A percentile compares a stretch with the other conserved stretches of the same genome.
These are phyloP conservation scores for Dicranocentrus wangi DNA, from an alignment of 2,888 invertebrate genomes.

Conservation along the genomic window DNA sequence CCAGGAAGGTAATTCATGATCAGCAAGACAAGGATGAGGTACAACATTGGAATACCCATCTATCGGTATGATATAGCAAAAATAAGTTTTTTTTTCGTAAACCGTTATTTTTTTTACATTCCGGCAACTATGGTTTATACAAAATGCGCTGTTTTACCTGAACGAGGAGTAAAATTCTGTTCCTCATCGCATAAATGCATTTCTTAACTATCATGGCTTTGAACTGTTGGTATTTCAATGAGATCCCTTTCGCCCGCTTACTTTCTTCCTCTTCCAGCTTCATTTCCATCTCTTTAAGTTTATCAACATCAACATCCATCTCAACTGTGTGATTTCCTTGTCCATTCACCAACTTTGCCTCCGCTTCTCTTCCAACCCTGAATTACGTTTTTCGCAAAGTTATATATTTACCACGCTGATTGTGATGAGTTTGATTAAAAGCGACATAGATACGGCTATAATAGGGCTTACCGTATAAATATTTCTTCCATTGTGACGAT, in stretches of 20 bases:
- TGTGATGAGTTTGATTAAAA: too few relatives aligned
- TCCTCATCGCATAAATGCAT: slow-evolving; percentile 80
- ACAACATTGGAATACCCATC: slow-evolving; percentile 82
- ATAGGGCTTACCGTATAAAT: slow-evolving; percentile 81
- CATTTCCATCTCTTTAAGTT: slow-evolving; percentile 5
- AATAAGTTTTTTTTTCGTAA: slow-evolving; percentile 1
- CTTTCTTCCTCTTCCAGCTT: slow-evolving; percentile 37
- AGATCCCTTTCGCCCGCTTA: slow-evolving; percentile 53
- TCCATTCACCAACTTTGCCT: slow-evolving; percentile 46
- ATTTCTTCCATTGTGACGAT: slow-evolving; percentile 84
- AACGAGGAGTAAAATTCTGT: slow-evolving; percentile 78
- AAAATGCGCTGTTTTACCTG: slow-evolving; percentile 41
- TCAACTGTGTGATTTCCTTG: slow-evolving; percentile 37
- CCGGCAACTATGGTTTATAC: background rate
- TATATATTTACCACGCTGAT: too few relatives aligned
- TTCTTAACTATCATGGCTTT: slow-evolving; percentile 82
- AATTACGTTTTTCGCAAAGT: background rate
- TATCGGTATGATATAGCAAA: slow-evolving; percentile 73
- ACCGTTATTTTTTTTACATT: background rate
- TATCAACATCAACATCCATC: slow-evolving; percentile 8
- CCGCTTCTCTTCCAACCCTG: slow-evolving; percentile 66
- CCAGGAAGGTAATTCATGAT: slow-evolving; percentile 77
- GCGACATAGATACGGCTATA: too few relatives aligned
- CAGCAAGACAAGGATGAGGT: slow-evolving; percentile 81
- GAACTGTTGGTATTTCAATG: slow-evolving; percentile 77